Conservation (phyloP, 2,797 vertebrate genomes). For the Megaceryle alcyon region DNA sequence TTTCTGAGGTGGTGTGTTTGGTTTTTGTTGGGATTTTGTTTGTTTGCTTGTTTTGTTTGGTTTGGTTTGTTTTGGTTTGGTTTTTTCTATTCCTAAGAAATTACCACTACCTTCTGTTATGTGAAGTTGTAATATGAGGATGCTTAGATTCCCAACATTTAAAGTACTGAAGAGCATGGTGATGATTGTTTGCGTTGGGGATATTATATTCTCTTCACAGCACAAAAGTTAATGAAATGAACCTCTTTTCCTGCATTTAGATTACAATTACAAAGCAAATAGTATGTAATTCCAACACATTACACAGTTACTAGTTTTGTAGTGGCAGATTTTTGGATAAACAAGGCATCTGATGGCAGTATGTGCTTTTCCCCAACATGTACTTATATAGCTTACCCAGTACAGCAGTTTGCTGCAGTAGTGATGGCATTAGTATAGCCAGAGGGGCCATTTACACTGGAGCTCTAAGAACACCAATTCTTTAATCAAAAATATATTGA, state of each 20-base stretch:
- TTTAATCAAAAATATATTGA: conserved; percentile 38
- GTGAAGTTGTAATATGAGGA: neutral
- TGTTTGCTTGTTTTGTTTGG: no score
- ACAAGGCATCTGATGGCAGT: neutral
- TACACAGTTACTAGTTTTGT: neutral
- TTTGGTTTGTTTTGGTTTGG: no score
- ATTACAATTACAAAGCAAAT: neutral
- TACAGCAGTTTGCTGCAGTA: neutral
- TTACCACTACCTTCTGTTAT: neutral
- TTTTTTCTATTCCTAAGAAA: neutral
- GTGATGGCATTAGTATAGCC: neutral
- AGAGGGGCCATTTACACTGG: neutral
- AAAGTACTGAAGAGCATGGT: neutral
- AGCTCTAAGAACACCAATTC: neutral
- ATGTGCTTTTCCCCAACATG: accelerated
- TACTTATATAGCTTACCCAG: neutral
- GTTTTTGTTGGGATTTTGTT: no score
- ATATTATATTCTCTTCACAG: neutral
- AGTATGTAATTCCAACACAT: neutral
- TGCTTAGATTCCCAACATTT: neutral
- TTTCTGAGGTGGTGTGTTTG: neutral
- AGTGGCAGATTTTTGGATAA: neutral
- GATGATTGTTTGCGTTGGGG: neutral
- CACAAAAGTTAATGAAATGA: neutral
- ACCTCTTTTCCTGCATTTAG: neutral